A percentile compares a stretch with the other conserved stretches of the same genome.
Evolutionary conservation across 2,888 invertebrate genomes (phyloP).

Genomic region (Dilophus febrilis): DNA sequence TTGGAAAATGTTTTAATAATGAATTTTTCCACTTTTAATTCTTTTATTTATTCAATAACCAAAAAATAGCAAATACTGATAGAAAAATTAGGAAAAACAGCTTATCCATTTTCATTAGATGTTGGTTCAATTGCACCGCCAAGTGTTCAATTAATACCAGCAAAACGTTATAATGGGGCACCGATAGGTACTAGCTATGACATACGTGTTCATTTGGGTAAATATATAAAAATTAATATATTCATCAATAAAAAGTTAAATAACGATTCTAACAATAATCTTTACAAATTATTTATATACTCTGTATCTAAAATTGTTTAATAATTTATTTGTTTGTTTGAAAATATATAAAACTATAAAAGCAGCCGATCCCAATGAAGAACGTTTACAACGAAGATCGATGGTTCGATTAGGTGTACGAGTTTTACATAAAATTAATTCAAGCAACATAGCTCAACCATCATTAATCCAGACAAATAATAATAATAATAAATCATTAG

Average conservation of each 20-base stretch:
- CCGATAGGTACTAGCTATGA: conserved; percentile 79
- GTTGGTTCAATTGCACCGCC: conserved; percentile 66
- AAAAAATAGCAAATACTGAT: conserved; percentile 61
- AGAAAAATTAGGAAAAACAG: conserved; percentile 53
- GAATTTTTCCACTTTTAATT: too few species aligned
- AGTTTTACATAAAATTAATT: conserved; percentile 41
- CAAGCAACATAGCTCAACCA: conserved; percentile 6
- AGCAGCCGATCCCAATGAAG: conserved; percentile 61
- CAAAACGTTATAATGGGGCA: conserved; percentile 71
- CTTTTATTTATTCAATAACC: too few species aligned
- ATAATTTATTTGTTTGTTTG: not conserved
- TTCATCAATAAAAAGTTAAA: too few species aligned
- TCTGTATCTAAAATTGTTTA: too few species aligned
- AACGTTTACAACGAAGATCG: conserved; percentile 55
- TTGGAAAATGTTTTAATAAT: too few species aligned
- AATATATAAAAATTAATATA: conserved; percentile 29
- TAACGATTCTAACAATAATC: too few species aligned
- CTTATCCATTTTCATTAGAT: conserved; percentile 60
- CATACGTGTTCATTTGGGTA: conserved; percentile 63
- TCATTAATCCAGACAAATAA: not conserved
- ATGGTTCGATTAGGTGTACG: conserved; percentile 67
- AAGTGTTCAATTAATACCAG: conserved; percentile 65
- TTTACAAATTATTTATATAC: too few species aligned
- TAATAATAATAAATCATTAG: too few species aligned
- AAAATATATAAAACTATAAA: too few species aligned